These are phyloP conservation scores for Bombylius major DNA, from an alignment of 2,888 invertebrate genomes.

Conservation along the genomic window DNA sequence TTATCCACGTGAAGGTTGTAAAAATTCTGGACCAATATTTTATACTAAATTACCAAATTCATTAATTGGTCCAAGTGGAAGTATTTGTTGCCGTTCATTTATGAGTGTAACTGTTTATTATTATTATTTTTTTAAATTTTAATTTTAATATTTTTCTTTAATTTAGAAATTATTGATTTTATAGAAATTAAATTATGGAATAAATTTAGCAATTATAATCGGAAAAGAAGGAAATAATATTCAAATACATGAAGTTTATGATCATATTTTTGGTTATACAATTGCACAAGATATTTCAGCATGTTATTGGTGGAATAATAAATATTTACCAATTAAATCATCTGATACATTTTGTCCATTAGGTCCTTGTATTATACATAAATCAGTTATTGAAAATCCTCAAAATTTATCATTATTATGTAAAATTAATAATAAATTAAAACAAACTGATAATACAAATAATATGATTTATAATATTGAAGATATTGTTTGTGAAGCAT, in stretches of 20 bases:
- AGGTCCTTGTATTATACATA: conserved; percentile 70
- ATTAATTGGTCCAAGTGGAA: conserved; percentile 59
- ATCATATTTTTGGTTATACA: conserved; percentile 72
- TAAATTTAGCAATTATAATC: conserved; percentile 73
- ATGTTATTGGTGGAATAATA: conserved; percentile 72
- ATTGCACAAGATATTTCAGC: conserved; percentile 80
- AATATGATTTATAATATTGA: conserved; percentile 71
- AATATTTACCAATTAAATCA: conserved; percentile 61
- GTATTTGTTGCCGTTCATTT: conserved; percentile 32
- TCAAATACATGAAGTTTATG: conserved; percentile 50
- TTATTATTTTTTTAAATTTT: too few relatives aligned
- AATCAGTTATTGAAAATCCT: conserved; percentile 57
- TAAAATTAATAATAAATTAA: conserved; percentile 61
- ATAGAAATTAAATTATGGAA: conserved; percentile 78
- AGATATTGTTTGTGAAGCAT: conserved; percentile 61
- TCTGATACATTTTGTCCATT: conserved; percentile 86
- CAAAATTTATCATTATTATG: conserved; percentile 57
- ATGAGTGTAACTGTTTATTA: too few relatives aligned
- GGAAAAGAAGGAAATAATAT: conserved; percentile 62
- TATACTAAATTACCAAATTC: conserved; percentile 78
- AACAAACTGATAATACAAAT: conserved; percentile 66
- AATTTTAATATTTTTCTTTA: too few relatives aligned
- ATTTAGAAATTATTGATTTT: neutral
- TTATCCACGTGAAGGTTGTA: conserved; percentile 72
- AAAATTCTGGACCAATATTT: conserved; percentile 67